Evolutionary conservation across 2,113 vertebrate species (phyloP), one percentile per base, ranked within the genome.

Genomic region (Chaetura pelagica): DNA sequence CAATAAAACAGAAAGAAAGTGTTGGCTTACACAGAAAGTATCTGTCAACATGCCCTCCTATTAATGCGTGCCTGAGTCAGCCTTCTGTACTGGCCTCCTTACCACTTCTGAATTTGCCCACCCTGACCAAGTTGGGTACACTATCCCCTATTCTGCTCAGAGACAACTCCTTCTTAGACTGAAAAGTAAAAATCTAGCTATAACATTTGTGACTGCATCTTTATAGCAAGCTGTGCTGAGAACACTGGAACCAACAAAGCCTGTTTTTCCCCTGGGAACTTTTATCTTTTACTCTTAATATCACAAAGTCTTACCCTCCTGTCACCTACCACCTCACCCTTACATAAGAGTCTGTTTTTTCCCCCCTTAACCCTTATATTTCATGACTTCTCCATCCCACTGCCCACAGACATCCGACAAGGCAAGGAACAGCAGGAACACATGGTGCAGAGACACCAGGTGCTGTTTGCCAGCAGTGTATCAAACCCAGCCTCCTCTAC

Each of bases 361-460:
- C 51, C 32, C 46, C 64, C 61, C 52, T 67, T 52, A 5, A 5
- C 35, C 12, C 15, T 62, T 58, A 23, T 0, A 0, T 35, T 90
- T 54, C 55, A 23, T 21, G 29, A 20, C 12, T 77, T 27, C 30
- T 27, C 21, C 6, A 21, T 57, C 48, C 32, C 7, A 1, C 24
- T 55, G 74, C 30, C 52, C 32, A 23, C 15, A 72, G 44, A 44
- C 8, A n/a, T 46, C 49, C 22, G 73, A 8, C 38, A 73, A 42
- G 22, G 40, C 49, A 59, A 38, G 20, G 30, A 59, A 29, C 18
- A 78, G 55, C 49, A 32, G 67, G 34, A 64, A 54, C 57, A 54
- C 0, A 0, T 4, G 2, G 29, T 9, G 34, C 7, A 5, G 46
- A 85, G 61, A 27, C 23, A 15, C 6, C 2, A 0, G 2, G 12